phyloP scores from a whole-genome alignment of 2,797 vertebrate species.

The Cryptoprocta ferox region DNA sequence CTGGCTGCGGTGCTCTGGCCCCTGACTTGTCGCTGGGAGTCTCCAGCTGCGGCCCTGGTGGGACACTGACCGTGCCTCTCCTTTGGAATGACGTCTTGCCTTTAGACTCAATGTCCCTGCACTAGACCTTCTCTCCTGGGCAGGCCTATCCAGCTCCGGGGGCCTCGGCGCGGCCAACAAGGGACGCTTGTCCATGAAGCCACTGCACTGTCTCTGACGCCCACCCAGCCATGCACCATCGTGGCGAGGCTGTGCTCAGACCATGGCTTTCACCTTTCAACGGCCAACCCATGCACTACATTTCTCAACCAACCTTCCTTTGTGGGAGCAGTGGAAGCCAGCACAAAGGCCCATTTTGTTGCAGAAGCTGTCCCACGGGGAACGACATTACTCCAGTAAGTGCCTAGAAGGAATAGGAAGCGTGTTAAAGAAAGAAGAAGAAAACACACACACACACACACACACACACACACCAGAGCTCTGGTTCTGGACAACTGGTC shows the following conservation, averaged over 20 bases:
- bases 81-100: background rate
- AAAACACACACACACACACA: too few species aligned
- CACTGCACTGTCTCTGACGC: too few species aligned
- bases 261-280: background rate
- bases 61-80: background rate
- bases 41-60: fast-evolving
- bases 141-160: background rate
- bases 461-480: too few species aligned
- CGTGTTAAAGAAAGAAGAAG: background rate
- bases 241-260: background rate
- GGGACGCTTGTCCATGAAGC: background rate
- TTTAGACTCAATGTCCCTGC: background rate
- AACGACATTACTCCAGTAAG: conserved; percentile 95
- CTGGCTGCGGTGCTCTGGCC: background rate
- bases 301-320: conserved; percentile 89
- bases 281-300: fast-evolving
- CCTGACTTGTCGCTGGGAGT: fast-evolving
- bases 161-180: background rate
- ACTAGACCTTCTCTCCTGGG: background rate
- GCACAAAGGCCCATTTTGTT: conserved; percentile 95
- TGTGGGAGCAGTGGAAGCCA: conserved; percentile 91
- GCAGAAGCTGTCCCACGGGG: conserved; percentile 96
- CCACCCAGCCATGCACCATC: fast-evolving
- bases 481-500: background rate
- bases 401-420: conserved; percentile 88